Percentiles rank a stretch among this genome's conserved stretches.
phyloP scores from a whole-genome alignment of 1,140 invertebrate genomes.

The Drosophila mayri region DNA sequence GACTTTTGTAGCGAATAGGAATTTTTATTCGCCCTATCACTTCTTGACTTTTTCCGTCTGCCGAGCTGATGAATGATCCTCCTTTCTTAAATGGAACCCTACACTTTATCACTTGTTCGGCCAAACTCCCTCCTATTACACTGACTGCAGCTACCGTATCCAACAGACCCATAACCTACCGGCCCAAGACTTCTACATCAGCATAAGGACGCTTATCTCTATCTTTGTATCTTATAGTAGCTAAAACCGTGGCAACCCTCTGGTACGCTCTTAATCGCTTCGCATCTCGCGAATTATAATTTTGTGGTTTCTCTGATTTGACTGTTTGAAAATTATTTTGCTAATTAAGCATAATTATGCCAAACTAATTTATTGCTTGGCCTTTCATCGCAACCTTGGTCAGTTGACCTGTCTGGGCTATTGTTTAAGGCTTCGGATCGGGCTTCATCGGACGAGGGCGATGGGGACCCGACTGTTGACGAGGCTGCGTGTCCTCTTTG shows the following conservation, averaged over 20 bases:
- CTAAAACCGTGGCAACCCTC: neutral
- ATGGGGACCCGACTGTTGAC: neutral
- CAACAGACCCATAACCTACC: neutral
- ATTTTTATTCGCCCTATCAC: neutral
- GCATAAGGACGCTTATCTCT: slow-evolving; percentile 6
- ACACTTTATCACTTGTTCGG: neutral
- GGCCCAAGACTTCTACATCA: neutral
- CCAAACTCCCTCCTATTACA: neutral
- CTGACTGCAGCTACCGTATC: slow-evolving; percentile 2
- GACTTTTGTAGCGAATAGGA: neutral
- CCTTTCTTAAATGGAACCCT: slow-evolving; percentile 3
- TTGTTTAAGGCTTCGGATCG: neutral
- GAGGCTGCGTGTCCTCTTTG: slow-evolving; percentile 5
- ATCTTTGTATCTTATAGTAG: neutral
- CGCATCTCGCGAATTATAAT: neutral
- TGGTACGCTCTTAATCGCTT: neutral
- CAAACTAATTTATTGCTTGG: too few species aligned
- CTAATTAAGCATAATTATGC: too few species aligned
- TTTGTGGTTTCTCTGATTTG: neutral
- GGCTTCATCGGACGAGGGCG: neutral
- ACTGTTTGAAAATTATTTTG: too few species aligned
- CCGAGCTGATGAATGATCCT: neutral
- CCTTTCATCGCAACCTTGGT: neutral
- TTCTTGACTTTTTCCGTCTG: neutral
- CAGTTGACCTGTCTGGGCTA: neutral